phyloP scores from a whole-genome alignment of 2,113 vertebrate genomes.

The Chloroceryle aenea region DNA sequence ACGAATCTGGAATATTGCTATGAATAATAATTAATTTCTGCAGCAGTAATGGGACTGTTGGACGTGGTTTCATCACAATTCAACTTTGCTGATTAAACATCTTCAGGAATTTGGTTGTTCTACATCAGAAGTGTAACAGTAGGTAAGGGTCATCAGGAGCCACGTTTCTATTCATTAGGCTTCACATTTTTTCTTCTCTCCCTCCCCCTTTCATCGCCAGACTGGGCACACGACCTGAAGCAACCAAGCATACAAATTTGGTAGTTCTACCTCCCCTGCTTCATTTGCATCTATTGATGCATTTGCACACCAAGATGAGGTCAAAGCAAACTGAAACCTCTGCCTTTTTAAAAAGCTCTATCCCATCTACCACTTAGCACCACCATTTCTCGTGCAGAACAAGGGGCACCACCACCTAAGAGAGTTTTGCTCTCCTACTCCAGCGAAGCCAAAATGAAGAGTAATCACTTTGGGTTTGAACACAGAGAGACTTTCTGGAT shows the following conservation, averaged over 20 bases:
- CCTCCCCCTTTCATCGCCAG: not conserved
- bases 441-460: not conserved
- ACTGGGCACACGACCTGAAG: not conserved
- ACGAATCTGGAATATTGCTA: not conserved
- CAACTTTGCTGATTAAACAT: not conserved
- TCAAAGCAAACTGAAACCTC: not conserved
- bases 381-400: rapidly evolving
- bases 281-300: not conserved
- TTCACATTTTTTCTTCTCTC: not conserved
- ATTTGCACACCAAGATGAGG: not conserved
- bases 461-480: not conserved
- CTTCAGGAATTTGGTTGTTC: slow-evolving; percentile 36
- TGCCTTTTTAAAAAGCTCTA: not conserved
- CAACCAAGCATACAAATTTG: not conserved
- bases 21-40: not conserved
- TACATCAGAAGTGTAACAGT: not conserved
- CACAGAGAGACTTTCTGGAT: not conserved
- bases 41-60: not conserved
- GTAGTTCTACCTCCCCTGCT: not conserved
- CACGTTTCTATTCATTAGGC: not conserved
- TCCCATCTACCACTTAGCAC: not conserved
- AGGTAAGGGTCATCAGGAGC: not conserved
- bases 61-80: not conserved
- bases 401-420: not conserved
- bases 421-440: not conserved